Base-by-base conservation (phyloP, 2,888 invertebrate genomes). In the Nomada flava region DNA sequence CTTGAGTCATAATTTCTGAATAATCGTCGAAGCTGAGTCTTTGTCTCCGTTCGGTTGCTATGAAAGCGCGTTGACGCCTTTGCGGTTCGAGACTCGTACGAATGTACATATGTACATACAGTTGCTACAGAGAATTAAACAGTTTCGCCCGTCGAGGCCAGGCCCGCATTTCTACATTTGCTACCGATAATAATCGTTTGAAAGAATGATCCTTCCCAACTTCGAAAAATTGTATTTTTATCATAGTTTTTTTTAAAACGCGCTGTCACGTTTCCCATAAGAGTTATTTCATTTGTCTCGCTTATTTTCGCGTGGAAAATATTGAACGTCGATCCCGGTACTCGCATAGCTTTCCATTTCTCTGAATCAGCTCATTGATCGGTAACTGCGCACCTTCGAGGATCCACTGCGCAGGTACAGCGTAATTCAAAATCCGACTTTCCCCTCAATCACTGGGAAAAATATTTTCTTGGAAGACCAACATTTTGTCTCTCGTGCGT, bases 1-100 rank as follows among this genome's bases (percentile, higher is more conserved):
- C 73, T 88, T 90, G 88, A 89, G 86, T 89, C 89, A 89, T 69
- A 80, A 76, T 72, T 86, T 90, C 85, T 87, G 89, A 89, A 90
- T 89, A 89, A 90, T 89, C 87, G 67, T 67, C 67, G 57, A 57
- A 70, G 73, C 76, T 50, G 60, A 70, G 64, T 79, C 83, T 82
- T 86, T 84, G 83, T 84, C 68, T 60, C 70, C 62, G 50, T 75
- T 80, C 76, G 77, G 79, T 86, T 68, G 76, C 84, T 36, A 77
- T 62, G 82, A 74, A 86, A 84, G 72, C 74, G 64, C 72, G 84
- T 77, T 76, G 79, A 83, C 82, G 83, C 83, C 55, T 73, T 59
- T 53, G 53, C 63, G 71, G 50, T 67, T 23, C 29, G 7, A 55
- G 18, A 44, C 68, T 55, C 62, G 52, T 26, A 55, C 42, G 50